Evolutionary conservation across 2,797 vertebrate species (phyloP), one percentile per base, ranked within the genome.

Genomic region (Heterohyrax brucei): DNA sequence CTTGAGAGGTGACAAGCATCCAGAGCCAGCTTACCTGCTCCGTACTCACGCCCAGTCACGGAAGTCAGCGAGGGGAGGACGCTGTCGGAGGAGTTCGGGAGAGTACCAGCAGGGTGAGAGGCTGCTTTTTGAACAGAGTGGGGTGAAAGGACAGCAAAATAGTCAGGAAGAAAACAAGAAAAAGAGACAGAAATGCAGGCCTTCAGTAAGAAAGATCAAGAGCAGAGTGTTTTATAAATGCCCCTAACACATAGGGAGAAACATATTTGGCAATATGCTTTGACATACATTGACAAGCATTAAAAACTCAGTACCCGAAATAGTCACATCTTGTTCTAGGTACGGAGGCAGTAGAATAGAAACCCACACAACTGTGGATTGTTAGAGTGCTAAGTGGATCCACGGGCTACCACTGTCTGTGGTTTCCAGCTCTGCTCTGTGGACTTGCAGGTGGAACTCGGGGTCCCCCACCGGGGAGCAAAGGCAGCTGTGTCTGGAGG

Each of bases 91-190:
- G n/a, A 56, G 59, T 4, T 86, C 16, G 0, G 13, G 33, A 56
- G 44, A 10, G 10, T 50, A 28, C 24, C 16, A 30, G 39, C 28
- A n/a, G 76, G 26, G 28, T 28, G 10, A n/a, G 39, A 30, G 10
- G 8, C 18, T 66, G 46, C 39, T 88, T 61, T 77, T 56, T 6
- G 80, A 14, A 89, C 66, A 78, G n/a, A 44, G 3, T 18, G 59
- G 39, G 59, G 53, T 77, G 30, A n/a, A 87, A 84, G 62, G 66
- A 76, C 61, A 92, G 21, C 16, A 28, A 93, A 80, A 59, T 12
- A 48, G 24, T 1, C 4, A 39, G 21, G 56, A 81, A 62, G 56
- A 26, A 28, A 21, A 28, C 61, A 39, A 39, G 39, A n/a, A 14
- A 33, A 62, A 46, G 44, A 53, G 48, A 68, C 13, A 73, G 83